phyloP scores from a whole-genome alignment of 1,140 invertebrate species.

The Hyphantria cunea region DNA sequence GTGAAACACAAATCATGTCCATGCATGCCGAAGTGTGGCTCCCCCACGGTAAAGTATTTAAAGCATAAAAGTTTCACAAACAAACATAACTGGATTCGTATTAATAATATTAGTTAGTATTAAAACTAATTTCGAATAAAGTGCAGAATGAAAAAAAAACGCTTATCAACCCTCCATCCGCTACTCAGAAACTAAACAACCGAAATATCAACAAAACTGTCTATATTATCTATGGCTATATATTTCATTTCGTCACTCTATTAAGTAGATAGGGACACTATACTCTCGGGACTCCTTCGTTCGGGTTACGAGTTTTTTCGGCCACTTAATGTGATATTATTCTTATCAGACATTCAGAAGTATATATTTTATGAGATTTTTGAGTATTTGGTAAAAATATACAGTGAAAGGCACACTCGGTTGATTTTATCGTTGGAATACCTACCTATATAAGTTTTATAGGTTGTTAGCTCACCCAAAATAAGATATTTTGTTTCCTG shows the following conservation, averaged over 20 bases:
- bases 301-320: neutral
- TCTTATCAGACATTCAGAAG: neutral
- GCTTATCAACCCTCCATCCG: neutral
- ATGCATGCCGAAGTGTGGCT: too few relatives aligned
- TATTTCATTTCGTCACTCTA: slow-evolving; percentile 8
- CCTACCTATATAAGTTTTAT: too few relatives aligned
- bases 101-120: too few relatives aligned
- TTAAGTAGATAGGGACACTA: neutral
- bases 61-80: too few relatives aligned
- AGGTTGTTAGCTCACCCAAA: too few relatives aligned
- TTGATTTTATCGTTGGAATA: too few relatives aligned
- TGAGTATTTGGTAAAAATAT: slow-evolving; percentile 1
- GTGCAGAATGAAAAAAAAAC: neutral
- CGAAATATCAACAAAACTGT: slow-evolving; percentile 4
- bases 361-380: slow-evolving; percentile 3
- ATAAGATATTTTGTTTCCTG: too few relatives aligned
- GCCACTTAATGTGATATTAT: neutral
- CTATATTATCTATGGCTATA: neutral
- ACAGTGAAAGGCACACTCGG: neutral
- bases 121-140: too few relatives aligned
- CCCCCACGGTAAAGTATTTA: too few relatives aligned
- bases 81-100: too few relatives aligned
- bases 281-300: neutral
- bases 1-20: too few relatives aligned
- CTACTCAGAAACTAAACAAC: neutral